Evolutionary conservation across 2,113 vertebrate genomes (phyloP).

Genomic region (Nyctereutes procyonoides): DNA sequence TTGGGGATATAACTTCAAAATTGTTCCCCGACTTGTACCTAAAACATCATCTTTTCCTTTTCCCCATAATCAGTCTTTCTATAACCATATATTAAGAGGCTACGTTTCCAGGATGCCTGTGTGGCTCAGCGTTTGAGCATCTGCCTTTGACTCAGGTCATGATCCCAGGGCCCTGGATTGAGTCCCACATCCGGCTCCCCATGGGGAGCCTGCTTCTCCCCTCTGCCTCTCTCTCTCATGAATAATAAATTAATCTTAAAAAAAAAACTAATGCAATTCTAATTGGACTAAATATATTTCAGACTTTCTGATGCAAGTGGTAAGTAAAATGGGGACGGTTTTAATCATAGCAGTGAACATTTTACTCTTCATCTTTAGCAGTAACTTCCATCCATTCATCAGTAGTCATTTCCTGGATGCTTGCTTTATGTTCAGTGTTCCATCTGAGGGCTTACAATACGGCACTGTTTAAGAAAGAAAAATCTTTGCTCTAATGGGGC

Average conservation of each 20-base stretch:
- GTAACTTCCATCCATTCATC: background rate
- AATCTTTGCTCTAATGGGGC: background rate
- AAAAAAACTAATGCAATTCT: background rate
- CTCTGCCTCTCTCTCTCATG: too few species aligned
- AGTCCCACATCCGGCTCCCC: too few species aligned
- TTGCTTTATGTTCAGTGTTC: background rate
- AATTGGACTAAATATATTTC: background rate
- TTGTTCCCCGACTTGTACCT: background rate
- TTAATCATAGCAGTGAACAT: background rate
- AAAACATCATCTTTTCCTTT: background rate
- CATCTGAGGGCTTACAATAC: background rate
- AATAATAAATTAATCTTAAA: too few species aligned
- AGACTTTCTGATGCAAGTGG: background rate
- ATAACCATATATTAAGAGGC: background rate
- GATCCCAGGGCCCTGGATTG: too few species aligned
- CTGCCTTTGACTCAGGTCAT: too few species aligned
- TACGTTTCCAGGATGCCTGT: background rate
- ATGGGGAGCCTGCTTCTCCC: too few species aligned
- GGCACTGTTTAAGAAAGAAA: background rate
- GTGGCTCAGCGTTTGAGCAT: too few species aligned
- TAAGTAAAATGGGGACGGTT: background rate
- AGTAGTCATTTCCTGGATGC: background rate
- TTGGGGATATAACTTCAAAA: background rate
- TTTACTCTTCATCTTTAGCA: background rate
- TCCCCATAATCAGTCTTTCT: background rate